Evolutionary conservation across 2,797 vertebrate species (phyloP).

Genomic region (Crax fasciolata): DNA sequence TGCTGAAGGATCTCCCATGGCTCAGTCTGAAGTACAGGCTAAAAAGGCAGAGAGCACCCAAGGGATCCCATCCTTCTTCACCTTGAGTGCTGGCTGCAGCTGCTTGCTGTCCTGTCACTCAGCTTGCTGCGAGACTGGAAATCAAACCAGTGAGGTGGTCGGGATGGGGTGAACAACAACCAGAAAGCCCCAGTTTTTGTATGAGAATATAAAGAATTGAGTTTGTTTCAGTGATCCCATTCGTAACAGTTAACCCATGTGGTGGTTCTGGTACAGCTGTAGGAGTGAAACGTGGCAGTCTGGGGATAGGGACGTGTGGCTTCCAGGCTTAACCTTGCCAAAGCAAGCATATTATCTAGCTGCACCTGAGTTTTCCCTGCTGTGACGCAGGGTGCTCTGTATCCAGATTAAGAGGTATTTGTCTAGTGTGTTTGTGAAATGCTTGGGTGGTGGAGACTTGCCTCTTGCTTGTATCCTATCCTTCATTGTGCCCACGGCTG

Average conservation of each 20-base stretch:
- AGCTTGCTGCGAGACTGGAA: not conserved
- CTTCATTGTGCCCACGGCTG: not conserved
- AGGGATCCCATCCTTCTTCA: not conserved
- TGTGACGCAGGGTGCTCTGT: not conserved
- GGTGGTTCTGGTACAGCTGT: not conserved
- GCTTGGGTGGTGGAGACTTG: not conserved
- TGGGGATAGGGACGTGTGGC: not conserved
- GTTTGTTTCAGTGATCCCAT: not conserved
- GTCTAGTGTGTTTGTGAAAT: not conserved
- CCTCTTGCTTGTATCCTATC: not conserved
- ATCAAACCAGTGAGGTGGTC: not conserved
- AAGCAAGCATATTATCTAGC: not conserved
- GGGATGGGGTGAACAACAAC: not conserved
- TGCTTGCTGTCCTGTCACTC: accelerated
- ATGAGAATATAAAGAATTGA: not conserved
- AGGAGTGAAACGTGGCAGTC: accelerated
- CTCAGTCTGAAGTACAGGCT: not conserved
- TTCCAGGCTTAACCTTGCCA: not conserved
- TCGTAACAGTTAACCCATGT: not conserved
- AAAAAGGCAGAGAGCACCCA: not conserved
- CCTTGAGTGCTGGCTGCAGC: not conserved
- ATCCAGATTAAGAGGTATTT: not conserved
- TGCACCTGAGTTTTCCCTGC: not conserved
- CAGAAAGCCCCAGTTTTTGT: not conserved
- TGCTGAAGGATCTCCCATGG: not conserved